These are phyloP conservation scores for Matsumyia berberina DNA, from an alignment of 2,888 invertebrate genomes.

Conservation along the genomic window DNA sequence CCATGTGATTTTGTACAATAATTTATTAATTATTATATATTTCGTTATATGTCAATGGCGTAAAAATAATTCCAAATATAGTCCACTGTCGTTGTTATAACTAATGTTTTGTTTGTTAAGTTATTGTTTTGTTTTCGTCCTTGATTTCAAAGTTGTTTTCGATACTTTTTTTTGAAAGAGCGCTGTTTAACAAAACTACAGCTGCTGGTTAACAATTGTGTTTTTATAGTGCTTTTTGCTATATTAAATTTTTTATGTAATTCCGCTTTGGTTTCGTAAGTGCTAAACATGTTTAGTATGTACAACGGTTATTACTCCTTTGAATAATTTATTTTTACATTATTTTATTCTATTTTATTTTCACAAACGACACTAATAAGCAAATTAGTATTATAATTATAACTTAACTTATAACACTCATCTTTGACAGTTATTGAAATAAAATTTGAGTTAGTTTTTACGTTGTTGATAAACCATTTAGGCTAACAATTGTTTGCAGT, in stretches of 20 bases:
- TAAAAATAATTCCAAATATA: constrained; percentile 29
- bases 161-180: constrained; percentile 9
- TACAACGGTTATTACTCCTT: constrained; percentile 1
- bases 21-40: constrained; percentile 21
- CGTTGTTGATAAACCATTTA: constrained; percentile 11
- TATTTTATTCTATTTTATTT: constrained; percentile 4
- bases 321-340: not conserved
- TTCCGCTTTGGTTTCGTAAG: constrained; percentile 38
- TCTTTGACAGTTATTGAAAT: not conserved
- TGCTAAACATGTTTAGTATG: constrained; percentile 38
- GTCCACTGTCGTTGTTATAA: constrained; percentile 28
- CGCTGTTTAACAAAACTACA: constrained; percentile 38
- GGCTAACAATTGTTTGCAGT: constrained; percentile 1
- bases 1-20: constrained; percentile 59
- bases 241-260: constrained; percentile 17
- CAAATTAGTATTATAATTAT: not conserved
- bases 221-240: constrained; percentile 50
- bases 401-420: not conserved
- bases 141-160: constrained; percentile 16
- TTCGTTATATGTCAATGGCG: constrained; percentile 44
- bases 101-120: constrained; percentile 2
- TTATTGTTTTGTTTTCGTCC: constrained; percentile 18
- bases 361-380: constrained; percentile 1
- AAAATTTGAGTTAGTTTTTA: not conserved
- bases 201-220: constrained; percentile 23